Conservation (phyloP, 2,797 vertebrate genomes). For the Pampus argenteus region DNA sequence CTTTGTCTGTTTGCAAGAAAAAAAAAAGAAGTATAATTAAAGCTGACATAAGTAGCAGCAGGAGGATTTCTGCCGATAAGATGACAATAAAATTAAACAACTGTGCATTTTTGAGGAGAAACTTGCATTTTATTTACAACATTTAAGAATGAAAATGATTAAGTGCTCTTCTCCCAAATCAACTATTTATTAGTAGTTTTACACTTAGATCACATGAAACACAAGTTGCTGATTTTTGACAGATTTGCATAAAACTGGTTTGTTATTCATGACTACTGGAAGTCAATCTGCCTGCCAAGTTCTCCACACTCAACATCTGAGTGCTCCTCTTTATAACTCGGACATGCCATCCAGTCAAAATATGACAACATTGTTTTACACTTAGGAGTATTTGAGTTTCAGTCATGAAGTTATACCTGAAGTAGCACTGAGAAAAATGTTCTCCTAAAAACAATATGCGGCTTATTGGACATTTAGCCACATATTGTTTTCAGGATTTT, state of each 20-base stretch:
- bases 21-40: not conserved
- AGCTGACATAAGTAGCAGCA: too few relatives aligned
- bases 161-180: not conserved
- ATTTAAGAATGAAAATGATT: not conserved
- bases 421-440: too few relatives aligned
- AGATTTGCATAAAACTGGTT: constrained; percentile 50
- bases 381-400: not conserved
- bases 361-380: not conserved
- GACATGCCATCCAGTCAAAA: constrained; percentile 11
- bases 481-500: too few relatives aligned
- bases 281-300: constrained; percentile 21
- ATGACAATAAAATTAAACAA: too few relatives aligned
- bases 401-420: not conserved
- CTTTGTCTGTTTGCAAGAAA: not conserved
- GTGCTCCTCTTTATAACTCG: not conserved
- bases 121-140: too few relatives aligned
- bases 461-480: not conserved
- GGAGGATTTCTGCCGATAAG: too few relatives aligned
- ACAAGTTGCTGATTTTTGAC: constrained; percentile 18
- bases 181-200: not conserved
- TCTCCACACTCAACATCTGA: constrained; percentile 15
- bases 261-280: constrained; percentile 34
- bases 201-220: not conserved
- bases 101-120: too few relatives aligned
- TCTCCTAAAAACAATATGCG: too few relatives aligned